Base-by-base conservation (phyloP, 2,797 vertebrate genomes). In the Syngnathus acus region DNA sequence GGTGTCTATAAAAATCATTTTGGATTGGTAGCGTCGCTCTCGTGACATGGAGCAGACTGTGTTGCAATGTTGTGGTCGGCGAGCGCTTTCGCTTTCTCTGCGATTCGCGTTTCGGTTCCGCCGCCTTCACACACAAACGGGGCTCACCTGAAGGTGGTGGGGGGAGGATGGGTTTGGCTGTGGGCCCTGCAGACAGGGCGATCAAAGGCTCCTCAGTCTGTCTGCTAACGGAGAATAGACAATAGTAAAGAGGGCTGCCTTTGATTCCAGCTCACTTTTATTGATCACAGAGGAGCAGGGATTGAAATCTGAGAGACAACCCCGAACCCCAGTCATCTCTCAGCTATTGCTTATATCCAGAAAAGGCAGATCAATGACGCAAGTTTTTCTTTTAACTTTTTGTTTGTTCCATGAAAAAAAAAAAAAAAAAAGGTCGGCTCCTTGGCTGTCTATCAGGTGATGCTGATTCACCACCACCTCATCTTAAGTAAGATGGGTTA, bases 141-240 rank as follows among this genome's bases (percentile, higher is more conserved):
- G 9, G 13, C 77, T 86, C 86, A 88, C 88, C 88, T 89, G 82
- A 76, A 87, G 85, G 86, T 86, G 84, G 82, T 83, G 84, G 85
- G 85, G 85, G 83, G 85, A 80, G 84, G 83, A 83, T 80, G 80
- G 81, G 83, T 86, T 84, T 87, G 75, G 84, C 86, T 88, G 82
- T 84, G 80, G 85, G 87, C 86, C 83, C 85, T 81, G 79, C 76
- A 88, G 86, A 86, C 87, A 85, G 86, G 81, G 65, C 84, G 80
- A 88, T 89, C 88, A 89, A 88, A 89, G 88, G 82, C 84, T 84
- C 84, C 85, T 88, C 86, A 86, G 81, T 85, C 87, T 88, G 87
- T 89, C 85, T 88, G 81, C 86, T 86, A 85, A 88, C 85, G 84
- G 84, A 78, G 87, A 88, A 84, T 81, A 88, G 86, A 87, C 87